A percentile compares a stretch with the other conserved stretches of the same genome.
Evolutionary conservation across 2,888 invertebrate genomes (phyloP).

Genomic region (Trimorus sp.): DNA sequence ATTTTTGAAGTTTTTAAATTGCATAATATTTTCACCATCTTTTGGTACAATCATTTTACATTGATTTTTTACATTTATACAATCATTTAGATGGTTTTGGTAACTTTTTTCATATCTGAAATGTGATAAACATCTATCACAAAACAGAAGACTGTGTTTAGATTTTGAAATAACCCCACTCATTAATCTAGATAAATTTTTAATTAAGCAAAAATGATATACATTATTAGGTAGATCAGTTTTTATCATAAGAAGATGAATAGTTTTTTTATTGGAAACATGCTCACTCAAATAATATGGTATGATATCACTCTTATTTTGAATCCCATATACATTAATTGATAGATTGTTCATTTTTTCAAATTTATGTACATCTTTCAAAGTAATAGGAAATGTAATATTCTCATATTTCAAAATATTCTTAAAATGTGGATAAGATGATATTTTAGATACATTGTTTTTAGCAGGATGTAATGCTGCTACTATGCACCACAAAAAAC

Average conservation of each 20-base stretch:
- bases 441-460: not conserved
- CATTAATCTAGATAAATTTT: conserved; percentile 16
- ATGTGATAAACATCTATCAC: conserved; percentile 20
- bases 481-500: conserved; percentile 41
- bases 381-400: conserved; percentile 4
- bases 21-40: conserved; percentile 13
- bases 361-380: conserved; percentile 34
- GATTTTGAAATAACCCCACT: not conserved
- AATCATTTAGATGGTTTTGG: conserved; percentile 3
- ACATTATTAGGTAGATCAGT: not conserved
- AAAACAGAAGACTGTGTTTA: not conserved
- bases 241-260: conserved; percentile 25
- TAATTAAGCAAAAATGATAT: not conserved
- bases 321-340: conserved; percentile 40
- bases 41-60: conserved; percentile 11
- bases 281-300: conserved; percentile 1
- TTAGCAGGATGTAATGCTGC: conserved; percentile 24
- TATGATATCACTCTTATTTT: not conserved
- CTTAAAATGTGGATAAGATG: conserved; percentile 16
- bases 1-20: conserved; percentile 31
- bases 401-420: conserved; percentile 14
- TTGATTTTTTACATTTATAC: conserved; percentile 1
- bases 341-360: conserved; percentile 40
- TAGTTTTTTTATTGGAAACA: conserved; percentile 11
- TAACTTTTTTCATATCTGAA: conserved; percentile 13